Base-by-base conservation (phyloP, 2,113 vertebrate species). In the Rattus rattus region DNA sequence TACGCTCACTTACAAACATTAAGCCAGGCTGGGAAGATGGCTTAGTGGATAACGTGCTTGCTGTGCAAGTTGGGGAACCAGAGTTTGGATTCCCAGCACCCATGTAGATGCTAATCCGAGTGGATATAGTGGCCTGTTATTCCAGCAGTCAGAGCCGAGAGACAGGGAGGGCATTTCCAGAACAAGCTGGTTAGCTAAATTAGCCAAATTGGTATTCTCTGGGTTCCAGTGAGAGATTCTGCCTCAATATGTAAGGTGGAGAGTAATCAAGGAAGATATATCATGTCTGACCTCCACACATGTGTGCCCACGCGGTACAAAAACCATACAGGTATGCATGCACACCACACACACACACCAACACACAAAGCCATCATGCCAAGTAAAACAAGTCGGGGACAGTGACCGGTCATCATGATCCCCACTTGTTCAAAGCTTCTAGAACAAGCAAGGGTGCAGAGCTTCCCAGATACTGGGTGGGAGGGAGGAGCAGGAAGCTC, bases 261-360 rank as follows among this genome's bases (percentile, higher is more conserved):
- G 30, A 56, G 30, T 14, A 11, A 43, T 84, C n/a, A 26, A 81
- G 52, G 30, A 22, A 80, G 77, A 80, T 2, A n/a, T 33, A 59
- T n/a, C 52, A 22, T 16, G 26, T 63, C 81, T 9, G 56, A 59
- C n/a, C 81, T 84, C 56, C 81, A 84, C 81, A 63, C n/a, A 28
- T 33, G 3, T 56, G 79, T 3, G 20, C 20, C 36, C 79, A 81
- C 33, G 63, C 13, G 28, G 4, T 43, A 39, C 22, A 43, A 63
- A 61, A 59, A 3, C 49, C 20, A 61, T 10, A 43, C 0, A 0
- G 36, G 6, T 28, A 26, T 39, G 3, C 20, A 7, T n/a, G 20
- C 54, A 24, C 1, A 33, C 4, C 28, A 69, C 67, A 33, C 67
- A 59, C 39, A 72, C 10, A 24, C 49, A 54, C 4, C 22, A 28